Percentiles rank a stretch among this genome's conserved stretches.
Conservation (phyloP, 2,888 invertebrate species). For the Peribatodes rhomboidaria region DNA sequence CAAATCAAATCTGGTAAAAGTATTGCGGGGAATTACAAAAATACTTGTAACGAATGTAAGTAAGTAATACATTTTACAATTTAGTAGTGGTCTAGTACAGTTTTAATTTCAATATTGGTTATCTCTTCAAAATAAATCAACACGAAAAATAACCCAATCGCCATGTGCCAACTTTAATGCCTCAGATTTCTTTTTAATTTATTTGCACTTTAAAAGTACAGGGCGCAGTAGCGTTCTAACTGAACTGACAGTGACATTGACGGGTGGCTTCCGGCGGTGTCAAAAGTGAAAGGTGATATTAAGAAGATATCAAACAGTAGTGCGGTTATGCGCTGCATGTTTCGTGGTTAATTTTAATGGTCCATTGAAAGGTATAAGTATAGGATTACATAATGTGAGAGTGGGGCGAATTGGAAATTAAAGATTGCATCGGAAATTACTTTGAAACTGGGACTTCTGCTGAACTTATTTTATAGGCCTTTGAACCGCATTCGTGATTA, state of each 20-base stretch:
- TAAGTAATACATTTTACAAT: too few relatives aligned
- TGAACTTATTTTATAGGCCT: too few relatives aligned
- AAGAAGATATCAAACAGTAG: slow-evolving; percentile 34
- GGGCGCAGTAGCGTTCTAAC: slow-evolving; percentile 45
- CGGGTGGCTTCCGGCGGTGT: slow-evolving; percentile 51
- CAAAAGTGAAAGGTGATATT: slow-evolving; percentile 40
- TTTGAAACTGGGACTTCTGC: too few relatives aligned
- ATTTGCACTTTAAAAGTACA: slow-evolving; percentile 44
- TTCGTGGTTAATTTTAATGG: slow-evolving; percentile 12
- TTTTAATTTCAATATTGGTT: too few relatives aligned
- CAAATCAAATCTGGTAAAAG: too few relatives aligned
- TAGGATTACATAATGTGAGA: slow-evolving; percentile 2
- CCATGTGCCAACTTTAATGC: not conserved
- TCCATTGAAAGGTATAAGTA: slow-evolving; percentile 10
- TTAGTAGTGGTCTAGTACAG: too few relatives aligned
- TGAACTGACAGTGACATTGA: slow-evolving; percentile 45
- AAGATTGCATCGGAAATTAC: not conserved
- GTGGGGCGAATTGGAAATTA: not conserved
- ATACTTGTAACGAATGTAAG: too few relatives aligned
- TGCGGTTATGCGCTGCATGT: slow-evolving; percentile 12
- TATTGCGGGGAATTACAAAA: too few relatives aligned
- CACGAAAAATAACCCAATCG: too few relatives aligned
- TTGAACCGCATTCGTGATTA: too few relatives aligned
- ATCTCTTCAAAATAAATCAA: too few relatives aligned
- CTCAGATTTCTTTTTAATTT: slow-evolving; percentile 41